A percentile compares a stretch with the other conserved stretches of the same genome.
These are phyloP conservation scores for Steromphala cineraria DNA, from an alignment of 2,888 invertebrate species.

Conservation along the genomic window DNA sequence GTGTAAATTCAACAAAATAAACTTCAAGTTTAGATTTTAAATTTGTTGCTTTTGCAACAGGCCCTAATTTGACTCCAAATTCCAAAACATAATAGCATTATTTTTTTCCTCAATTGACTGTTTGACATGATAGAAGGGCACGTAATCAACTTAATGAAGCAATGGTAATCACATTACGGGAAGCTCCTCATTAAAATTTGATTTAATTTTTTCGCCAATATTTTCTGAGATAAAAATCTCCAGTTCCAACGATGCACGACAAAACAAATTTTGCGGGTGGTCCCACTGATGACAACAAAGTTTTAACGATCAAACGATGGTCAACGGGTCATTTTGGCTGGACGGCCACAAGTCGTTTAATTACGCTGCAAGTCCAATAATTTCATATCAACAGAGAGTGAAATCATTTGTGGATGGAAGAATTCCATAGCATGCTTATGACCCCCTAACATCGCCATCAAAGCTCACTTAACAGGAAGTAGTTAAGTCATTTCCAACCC, in stretches of 20 bases:
- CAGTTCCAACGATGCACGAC: background rate
- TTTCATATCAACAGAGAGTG: background rate
- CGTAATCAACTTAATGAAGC: background rate
- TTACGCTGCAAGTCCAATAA: background rate
- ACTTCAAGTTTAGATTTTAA: too few relatives aligned
- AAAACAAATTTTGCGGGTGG: slow-evolving; percentile 5
- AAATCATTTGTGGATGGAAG: background rate
- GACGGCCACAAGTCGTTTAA: background rate
- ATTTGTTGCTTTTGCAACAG: too few relatives aligned
- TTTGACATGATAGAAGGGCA: too few relatives aligned
- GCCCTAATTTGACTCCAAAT: background rate
- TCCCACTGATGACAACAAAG: background rate
- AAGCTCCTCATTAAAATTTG: slow-evolving; percentile 9
- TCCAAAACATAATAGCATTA: background rate
- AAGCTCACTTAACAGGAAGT: background rate
- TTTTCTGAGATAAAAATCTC: background rate
- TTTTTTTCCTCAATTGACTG: background rate
- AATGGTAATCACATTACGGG: background rate
- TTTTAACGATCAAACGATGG: background rate
- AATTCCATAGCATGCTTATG: background rate
- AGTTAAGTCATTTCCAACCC: background rate
- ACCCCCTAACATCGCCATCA: background rate
- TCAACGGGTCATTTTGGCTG: background rate
- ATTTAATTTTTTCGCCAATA: background rate
- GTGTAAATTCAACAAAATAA: too few relatives aligned